Base-by-base conservation (phyloP, 2,797 vertebrate genomes). In the Euthynnus affinis region DNA sequence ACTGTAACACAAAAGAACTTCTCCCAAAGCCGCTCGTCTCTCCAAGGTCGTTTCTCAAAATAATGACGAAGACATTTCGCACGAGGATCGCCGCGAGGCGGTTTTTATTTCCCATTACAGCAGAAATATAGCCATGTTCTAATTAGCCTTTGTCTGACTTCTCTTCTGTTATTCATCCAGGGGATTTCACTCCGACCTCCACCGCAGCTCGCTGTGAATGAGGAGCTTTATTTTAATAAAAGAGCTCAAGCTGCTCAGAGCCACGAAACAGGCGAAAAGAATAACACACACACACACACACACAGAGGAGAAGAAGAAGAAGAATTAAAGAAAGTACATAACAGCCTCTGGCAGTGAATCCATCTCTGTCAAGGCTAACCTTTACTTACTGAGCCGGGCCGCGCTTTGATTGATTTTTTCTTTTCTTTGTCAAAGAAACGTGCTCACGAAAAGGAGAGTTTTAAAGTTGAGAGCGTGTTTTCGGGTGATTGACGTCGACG, bases 71-170 rank as follows among this genome's bases (percentile, higher is more conserved):
- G 70, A 53, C 8, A 10, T 81, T 82, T 81, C 61, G 65, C 3
- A 1, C 78, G n/a, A 42, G 32, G 42, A 56, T 70, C 12, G 81
- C 84, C 77, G 48, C 46, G 14, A 68, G 83, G 73, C 42, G 4
- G 1, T 80, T 90, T 89, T 84, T 90, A 86, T 88, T 88, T 82
- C 82, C 87, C 64, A 78, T 89, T 92, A 69, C 78, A 72, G 73
- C 64, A 89, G 89, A 74, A 92, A 84, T 88, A 88, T 88, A 52
- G 74, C 37, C 40, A 46, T 69, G 79, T 81, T 79, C 68, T 89
- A 83, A 92, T 93, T 80, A 87, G 83, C 80, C 88, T 92, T 89
- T 90, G 89, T 92, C 89, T 92, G 79, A 63, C 57, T 80, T 57
- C n/a, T 25, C 70, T 55, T 25, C 22, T 75, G 64, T 83, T 90